phyloP scores from a whole-genome alignment of 1,140 invertebrate genomes.

The Phenacoccus solenopsis region DNA sequence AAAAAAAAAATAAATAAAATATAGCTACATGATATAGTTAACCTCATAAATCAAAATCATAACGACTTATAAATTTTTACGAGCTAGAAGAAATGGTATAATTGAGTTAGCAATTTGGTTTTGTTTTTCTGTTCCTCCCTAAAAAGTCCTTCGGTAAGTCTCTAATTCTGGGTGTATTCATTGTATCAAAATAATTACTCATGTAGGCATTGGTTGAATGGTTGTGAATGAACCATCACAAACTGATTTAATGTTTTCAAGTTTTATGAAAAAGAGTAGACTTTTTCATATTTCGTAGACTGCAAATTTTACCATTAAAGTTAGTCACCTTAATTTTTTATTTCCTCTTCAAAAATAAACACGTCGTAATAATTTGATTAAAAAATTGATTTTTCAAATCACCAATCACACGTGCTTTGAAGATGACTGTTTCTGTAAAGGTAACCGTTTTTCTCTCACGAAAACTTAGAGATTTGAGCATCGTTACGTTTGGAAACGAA shows the following conservation, averaged over 20 bases:
- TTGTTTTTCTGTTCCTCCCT: too few species aligned
- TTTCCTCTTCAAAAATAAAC: background rate
- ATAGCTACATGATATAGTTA: too few species aligned
- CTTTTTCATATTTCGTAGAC: background rate
- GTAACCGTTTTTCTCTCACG: background rate
- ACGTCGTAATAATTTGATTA: background rate
- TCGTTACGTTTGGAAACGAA: background rate
- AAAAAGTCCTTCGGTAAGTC: too few species aligned
- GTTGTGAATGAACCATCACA: background rate
- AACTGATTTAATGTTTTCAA: background rate
- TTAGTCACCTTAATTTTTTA: too few species aligned
- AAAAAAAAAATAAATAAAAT: too few species aligned
- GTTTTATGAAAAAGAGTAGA: background rate
- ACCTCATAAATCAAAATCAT: too few species aligned
- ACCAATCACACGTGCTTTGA: background rate
- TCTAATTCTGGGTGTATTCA: too few species aligned
- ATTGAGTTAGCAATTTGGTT: too few species aligned
- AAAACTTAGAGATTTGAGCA: background rate
- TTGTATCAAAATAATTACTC: background rate
- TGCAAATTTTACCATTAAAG: too few species aligned
- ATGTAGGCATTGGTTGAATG: background rate
- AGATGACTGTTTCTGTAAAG: background rate
- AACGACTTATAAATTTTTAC: too few species aligned
- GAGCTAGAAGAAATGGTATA: too few species aligned
- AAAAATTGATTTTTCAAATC: too few species aligned